Base-by-base conservation (phyloP, 2,888 invertebrate genomes). In the Brassicogethes aeneus region DNA sequence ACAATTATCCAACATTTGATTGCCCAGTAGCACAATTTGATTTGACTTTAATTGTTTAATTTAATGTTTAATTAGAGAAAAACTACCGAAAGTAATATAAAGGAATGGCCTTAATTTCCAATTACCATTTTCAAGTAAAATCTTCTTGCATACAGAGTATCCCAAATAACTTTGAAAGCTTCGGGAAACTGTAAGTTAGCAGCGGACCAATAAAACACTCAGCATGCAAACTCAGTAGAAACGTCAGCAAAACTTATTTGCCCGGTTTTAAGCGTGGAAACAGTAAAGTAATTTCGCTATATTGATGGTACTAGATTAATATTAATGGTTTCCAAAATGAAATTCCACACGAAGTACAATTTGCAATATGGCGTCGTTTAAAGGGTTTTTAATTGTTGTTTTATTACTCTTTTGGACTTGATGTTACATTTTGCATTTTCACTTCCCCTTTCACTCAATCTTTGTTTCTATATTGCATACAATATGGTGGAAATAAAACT, bases 221-320 rank as follows among this genome's bases (percentile, higher is more conserved):
- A 23, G 10, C 23, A 10, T n/a, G n/a, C n/a, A n/a, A n/a, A n/a
- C n/a, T n/a, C 48, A 44, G 40, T 10, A 10, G 5, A 23, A 10
- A 5, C 5, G 5, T 10, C 23, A 23, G 10, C 23, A 10, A 23
- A 10, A 23, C 5, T 3, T 23, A 38, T 34, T 43, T 35, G 30
- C 40, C 34, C 44, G 48, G 37, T 10, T 39, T 29, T 29, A 40
- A 35, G 40, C 43, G 45, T 45, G 51, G 51, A 44, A 51, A 51
- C 48, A 46, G 41, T 48, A 47, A 48, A 60, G 61, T 60, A 64
- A 63, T 64, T 63, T 62, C 58, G 62, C 61, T 60, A 62, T 64
- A 64, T 64, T 63, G 63, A 64, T 64, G 64, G 62, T 61, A 63
- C 62, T 62, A 63, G 62, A 64, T 64, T 63, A 62, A 63, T 63